phyloP scores from a whole-genome alignment of 1,140 invertebrate species.

The Magallana gigas region DNA sequence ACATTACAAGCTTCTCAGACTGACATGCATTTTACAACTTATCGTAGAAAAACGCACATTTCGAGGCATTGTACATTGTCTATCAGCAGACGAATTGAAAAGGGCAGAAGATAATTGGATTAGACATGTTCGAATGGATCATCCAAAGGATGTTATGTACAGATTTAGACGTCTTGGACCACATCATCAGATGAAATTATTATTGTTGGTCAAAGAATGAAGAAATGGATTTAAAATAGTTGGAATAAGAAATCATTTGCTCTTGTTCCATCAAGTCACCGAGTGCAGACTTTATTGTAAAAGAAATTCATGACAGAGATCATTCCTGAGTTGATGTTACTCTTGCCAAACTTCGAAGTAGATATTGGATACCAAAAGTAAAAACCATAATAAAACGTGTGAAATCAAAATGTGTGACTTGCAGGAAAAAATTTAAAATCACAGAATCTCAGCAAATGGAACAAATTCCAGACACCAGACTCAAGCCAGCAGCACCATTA shows the following conservation, averaged over 20 bases:
- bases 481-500: not conserved
- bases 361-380: slow-evolving; percentile 12
- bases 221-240: too few species aligned
- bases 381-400: not conserved
- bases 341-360: slow-evolving; percentile 13
- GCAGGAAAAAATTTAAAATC: not conserved
- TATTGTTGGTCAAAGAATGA: too few species aligned
- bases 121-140: not conserved
- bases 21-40: not conserved
- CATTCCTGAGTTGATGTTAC: not conserved
- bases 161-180: too few species aligned
- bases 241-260: slow-evolving; percentile 6
- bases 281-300: slow-evolving; percentile 7
- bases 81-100: not conserved
- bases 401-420: slow-evolving; percentile 28
- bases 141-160: too few species aligned
- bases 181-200: too few species aligned
- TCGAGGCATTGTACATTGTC: not conserved
- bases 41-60: not conserved
- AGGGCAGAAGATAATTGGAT: not conserved
- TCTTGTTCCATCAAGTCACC: not conserved
- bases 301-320: slow-evolving; percentile 1
- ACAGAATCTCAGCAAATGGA: too few species aligned
- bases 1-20: not conserved
- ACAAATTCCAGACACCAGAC: too few species aligned